Evolutionary conservation across 2,113 vertebrate genomes (phyloP).

Genomic region (Burhinus oedicnemus): DNA sequence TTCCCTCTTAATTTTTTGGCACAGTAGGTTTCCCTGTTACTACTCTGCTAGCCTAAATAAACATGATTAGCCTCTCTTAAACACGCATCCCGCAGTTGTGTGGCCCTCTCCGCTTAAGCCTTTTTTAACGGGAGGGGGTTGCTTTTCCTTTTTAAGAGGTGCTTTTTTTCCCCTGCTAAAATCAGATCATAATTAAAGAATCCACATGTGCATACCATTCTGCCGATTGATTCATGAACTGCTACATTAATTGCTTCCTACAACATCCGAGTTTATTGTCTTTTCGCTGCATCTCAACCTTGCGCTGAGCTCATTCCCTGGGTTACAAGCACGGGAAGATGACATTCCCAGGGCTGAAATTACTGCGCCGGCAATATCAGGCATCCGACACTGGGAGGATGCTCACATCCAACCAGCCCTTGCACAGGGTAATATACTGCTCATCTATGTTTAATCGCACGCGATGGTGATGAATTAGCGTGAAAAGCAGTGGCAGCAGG

Average conservation of each 20-base stretch:
- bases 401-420: rapidly evolving
- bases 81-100: rapidly evolving
- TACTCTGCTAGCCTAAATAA: neutral
- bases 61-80: neutral
- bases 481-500: neutral
- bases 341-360: neutral
- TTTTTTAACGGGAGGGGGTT: neutral
- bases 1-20: neutral
- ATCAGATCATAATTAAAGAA: neutral
- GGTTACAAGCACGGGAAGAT: rapidly evolving
- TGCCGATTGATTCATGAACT: neutral
- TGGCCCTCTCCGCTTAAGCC: neutral
- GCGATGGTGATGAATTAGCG: neutral
- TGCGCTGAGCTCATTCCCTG: neutral
- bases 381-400: rapidly evolving
- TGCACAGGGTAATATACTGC: neutral
- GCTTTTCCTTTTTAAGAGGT: neutral
- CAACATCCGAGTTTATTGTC: neutral
- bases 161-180: neutral
- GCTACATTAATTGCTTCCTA: neutral
- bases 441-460: neutral
- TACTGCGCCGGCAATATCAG: rapidly evolving
- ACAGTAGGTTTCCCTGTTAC: neutral
- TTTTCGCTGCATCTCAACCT: neutral
- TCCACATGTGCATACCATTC: neutral